phyloP scores from a whole-genome alignment of 2,797 vertebrate species.

The Knipowitschia caucasica region DNA sequence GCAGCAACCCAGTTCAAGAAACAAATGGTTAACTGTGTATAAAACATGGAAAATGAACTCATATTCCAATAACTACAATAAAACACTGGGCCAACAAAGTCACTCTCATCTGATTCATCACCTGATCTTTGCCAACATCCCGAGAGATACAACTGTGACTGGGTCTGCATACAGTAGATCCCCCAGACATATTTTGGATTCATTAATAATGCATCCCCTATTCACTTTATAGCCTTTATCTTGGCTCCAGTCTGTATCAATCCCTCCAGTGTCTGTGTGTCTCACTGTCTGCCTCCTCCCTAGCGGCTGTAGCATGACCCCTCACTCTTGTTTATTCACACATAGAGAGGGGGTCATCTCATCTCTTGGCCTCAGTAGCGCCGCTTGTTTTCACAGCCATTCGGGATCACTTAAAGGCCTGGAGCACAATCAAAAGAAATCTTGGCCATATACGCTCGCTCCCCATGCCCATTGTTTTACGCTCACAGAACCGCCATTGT shows the following conservation, averaged over 20 bases:
- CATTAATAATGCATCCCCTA: neutral
- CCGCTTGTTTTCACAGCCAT: constrained; percentile 41
- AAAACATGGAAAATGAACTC: too few species aligned
- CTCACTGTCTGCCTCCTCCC: constrained; percentile 40
- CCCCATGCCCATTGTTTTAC: constrained; percentile 43
- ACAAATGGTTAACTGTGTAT: too few species aligned
- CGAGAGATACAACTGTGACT: too few species aligned
- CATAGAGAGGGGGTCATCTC: constrained; percentile 26
- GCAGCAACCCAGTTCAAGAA: too few species aligned
- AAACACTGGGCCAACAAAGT: too few species aligned
- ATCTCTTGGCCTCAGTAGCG: constrained; percentile 27
- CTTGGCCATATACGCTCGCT: constrained; percentile 15
- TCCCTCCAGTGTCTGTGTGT: constrained; percentile 26
- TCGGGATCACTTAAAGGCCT: constrained; percentile 37
- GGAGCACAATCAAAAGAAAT: constrained; percentile 49
- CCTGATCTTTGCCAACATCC: too few species aligned
- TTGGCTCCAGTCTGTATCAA: constrained; percentile 5
- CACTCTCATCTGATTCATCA: too few species aligned
- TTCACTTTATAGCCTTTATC: neutral
- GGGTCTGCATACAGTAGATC: too few species aligned
- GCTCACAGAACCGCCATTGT: constrained; percentile 57
- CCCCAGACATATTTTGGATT: too few species aligned
- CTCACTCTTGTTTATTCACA: constrained; percentile 54
- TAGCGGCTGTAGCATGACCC: constrained; percentile 54
- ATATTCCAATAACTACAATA: too few species aligned